Conservation (phyloP, 2,888 invertebrate species). For the Drosophila basisetae region DNA sequence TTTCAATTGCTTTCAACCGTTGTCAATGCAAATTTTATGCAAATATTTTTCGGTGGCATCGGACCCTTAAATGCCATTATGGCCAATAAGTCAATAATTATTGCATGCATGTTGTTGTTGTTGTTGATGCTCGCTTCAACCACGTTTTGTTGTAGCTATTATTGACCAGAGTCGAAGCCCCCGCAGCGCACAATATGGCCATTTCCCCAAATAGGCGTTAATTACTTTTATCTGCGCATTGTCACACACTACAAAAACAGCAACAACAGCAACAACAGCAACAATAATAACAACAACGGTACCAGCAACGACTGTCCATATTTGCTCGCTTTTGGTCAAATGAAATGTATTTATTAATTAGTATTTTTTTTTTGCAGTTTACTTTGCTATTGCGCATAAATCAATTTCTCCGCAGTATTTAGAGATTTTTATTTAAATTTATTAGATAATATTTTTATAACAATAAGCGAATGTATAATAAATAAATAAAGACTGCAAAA, state of each 20-base stretch:
- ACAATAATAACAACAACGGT: slow-evolving; percentile 27
- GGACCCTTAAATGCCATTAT: slow-evolving; percentile 72
- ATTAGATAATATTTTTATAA: neutral
- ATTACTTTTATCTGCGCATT: slow-evolving; percentile 76
- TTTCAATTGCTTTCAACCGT: slow-evolving; percentile 82
- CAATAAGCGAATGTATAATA: neutral
- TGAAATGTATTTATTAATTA: slow-evolving; percentile 50
- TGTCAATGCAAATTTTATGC: slow-evolving; percentile 82
- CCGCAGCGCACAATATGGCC: slow-evolving; percentile 28
- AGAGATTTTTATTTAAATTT: slow-evolving; percentile 3
- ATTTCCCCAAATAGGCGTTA: slow-evolving; percentile 74
- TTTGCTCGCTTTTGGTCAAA: slow-evolving; percentile 29
- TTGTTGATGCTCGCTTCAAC: slow-evolving; percentile 19
- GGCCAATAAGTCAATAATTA: slow-evolving; percentile 82
- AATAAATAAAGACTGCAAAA: neutral
- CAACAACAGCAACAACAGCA: slow-evolving; percentile 25
- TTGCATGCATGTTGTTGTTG: slow-evolving; percentile 36
- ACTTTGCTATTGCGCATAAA: slow-evolving; percentile 45
- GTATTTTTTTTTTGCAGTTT: slow-evolving; percentile 31
- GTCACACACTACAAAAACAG: slow-evolving; percentile 51
- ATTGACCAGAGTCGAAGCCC: slow-evolving; percentile 12
- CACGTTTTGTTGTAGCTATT: slow-evolving; percentile 35
- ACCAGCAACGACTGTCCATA: slow-evolving; percentile 13
- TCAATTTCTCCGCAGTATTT: slow-evolving; percentile 40
- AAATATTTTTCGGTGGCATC: slow-evolving; percentile 65